These are phyloP conservation scores for Xestia c-nigrum DNA, from an alignment of 2,888 invertebrate genomes.

Conservation along the genomic window DNA sequence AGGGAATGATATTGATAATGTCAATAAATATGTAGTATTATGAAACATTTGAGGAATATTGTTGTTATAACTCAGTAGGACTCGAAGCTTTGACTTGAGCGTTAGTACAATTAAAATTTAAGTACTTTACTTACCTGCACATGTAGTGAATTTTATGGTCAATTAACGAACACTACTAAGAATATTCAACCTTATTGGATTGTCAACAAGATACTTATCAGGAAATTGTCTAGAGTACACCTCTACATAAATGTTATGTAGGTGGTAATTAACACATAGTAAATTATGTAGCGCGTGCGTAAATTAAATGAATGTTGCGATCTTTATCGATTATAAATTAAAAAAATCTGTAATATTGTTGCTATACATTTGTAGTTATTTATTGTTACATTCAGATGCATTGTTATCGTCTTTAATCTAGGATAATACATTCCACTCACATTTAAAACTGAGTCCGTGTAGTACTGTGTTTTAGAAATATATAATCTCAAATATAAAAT, in stretches of 20 bases:
- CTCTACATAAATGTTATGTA: slow-evolving; percentile 68
- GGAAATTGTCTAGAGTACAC: slow-evolving; percentile 30
- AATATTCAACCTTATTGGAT: slow-evolving; percentile 52
- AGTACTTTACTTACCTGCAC: slow-evolving; percentile 73
- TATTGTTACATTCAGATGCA: slow-evolving; percentile 63
- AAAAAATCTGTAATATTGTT: slow-evolving; percentile 56
- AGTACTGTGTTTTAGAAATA: slow-evolving; percentile 44
- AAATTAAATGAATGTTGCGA: slow-evolving; percentile 37
- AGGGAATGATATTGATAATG: slow-evolving; percentile 82
- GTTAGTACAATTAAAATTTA: slow-evolving; percentile 79
- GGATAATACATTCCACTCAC: slow-evolving; percentile 80
- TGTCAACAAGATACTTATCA: slow-evolving; percentile 57
- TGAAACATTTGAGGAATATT: slow-evolving; percentile 75
- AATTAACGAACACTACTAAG: slow-evolving; percentile 73
- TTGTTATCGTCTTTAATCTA: slow-evolving; percentile 61
- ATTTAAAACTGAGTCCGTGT: slow-evolving; percentile 67
- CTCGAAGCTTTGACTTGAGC: slow-evolving; percentile 75
- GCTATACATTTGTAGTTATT: slow-evolving; percentile 58
- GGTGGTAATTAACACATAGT: slow-evolving; percentile 57
- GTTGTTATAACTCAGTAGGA: slow-evolving; percentile 78
- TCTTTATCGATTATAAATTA: slow-evolving; percentile 44
- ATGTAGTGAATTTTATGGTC: slow-evolving; percentile 75
- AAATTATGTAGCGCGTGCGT: slow-evolving; percentile 49
- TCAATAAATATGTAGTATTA: slow-evolving; percentile 79
- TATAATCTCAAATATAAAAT: slow-evolving; percentile 42